Conservation (phyloP, 2,888 invertebrate genomes). For the Ochropacha duplaris region DNA sequence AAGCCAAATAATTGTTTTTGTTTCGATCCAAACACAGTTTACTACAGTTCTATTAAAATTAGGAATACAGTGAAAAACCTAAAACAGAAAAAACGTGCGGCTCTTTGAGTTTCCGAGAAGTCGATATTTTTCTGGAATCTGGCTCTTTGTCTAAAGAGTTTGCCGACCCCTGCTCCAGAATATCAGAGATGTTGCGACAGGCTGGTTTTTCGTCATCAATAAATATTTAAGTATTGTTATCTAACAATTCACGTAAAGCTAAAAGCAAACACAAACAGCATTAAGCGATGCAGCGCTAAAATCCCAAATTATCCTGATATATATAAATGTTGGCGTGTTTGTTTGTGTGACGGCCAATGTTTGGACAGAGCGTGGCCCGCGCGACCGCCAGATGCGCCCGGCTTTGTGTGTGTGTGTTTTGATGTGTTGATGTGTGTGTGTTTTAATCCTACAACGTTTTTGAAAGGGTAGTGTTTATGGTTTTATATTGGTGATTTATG, state of each 20-base stretch:
- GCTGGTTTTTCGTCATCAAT: not conserved
- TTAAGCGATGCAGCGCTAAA: conserved; percentile 18
- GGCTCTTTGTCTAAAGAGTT: no score
- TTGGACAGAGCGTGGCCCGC: conserved; percentile 10
- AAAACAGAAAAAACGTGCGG: no score
- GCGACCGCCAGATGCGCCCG: conserved; percentile 13
- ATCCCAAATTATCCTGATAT: conserved; percentile 36
- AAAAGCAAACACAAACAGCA: not conserved
- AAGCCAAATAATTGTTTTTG: no score
- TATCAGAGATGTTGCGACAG: no score
- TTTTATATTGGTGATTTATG: no score
- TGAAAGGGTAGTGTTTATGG: not conserved
- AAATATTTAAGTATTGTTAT: not conserved
- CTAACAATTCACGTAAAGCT: not conserved
- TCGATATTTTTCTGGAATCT: no score
- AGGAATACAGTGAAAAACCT: no score
- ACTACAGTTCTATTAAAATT: no score
- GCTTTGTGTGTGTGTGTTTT: not conserved
- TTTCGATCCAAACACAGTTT: no score
- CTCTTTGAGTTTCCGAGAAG: no score
- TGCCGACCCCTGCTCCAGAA: no score
- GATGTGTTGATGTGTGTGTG: not conserved
- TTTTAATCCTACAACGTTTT: not conserved
- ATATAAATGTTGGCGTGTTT: conserved; percentile 30
- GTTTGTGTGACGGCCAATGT: conserved; percentile 14